Conservation (phyloP, 2,797 vertebrate genomes). For the Poeciliopsis paucimaculata region DNA sequence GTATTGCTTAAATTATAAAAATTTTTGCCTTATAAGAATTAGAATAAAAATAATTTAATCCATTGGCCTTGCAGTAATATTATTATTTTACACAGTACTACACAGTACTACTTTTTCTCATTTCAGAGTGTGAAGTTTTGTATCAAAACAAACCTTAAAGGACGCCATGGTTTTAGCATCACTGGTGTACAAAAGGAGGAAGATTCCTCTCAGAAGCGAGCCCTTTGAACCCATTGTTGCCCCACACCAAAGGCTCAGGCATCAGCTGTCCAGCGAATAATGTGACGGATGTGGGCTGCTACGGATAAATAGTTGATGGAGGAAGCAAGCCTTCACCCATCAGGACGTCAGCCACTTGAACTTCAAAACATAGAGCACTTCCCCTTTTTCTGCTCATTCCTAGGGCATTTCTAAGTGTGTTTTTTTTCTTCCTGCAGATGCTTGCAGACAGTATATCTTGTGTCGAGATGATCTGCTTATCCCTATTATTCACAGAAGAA, state of each 20-base stretch:
- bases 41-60: constrained; percentile 81
- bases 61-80: constrained; percentile 37
- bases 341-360: constrained; percentile 70
- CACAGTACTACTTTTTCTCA: constrained; percentile 33
- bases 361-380: constrained; percentile 71
- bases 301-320: constrained; percentile 58
- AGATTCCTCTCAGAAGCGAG: constrained; percentile 63
- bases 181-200: constrained; percentile 60
- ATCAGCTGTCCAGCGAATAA: constrained; percentile 58
- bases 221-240: constrained; percentile 61
- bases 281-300: constrained; percentile 50
- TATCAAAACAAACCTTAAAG: constrained; percentile 49
- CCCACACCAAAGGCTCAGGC: constrained; percentile 57
- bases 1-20: constrained; percentile 84
- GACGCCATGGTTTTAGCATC: constrained; percentile 44
- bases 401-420: constrained; percentile 54
- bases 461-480: constrained; percentile 16
- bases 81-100: constrained; percentile 51
- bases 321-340: constrained; percentile 60
- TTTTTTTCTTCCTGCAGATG: constrained; percentile 52
- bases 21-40: constrained; percentile 74
- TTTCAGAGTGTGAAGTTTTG: constrained; percentile 9
- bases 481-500: constrained; percentile 34
- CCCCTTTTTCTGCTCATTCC: constrained; percentile 45
- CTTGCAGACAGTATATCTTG: constrained; percentile 50